Base-by-base conservation (phyloP, 2,888 invertebrate species). In the Pseudococcus viburni region DNA sequence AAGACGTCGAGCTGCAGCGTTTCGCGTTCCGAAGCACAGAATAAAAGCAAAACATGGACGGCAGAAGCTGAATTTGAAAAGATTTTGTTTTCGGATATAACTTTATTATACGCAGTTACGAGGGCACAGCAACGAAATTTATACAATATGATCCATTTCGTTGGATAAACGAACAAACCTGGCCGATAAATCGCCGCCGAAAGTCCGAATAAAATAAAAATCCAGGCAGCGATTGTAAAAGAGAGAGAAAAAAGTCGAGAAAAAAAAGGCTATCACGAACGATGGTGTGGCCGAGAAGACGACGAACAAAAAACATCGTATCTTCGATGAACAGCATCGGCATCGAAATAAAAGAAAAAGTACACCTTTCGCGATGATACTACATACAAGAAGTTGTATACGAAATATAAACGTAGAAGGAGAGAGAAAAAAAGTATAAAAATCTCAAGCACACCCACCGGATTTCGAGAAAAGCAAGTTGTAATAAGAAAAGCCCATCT, bases 401-500 rank as follows among this genome's bases (percentile, higher is more conserved):
- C n/a, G n/a, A n/a, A n/a, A n/a, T n/a, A 11, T 22, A 22, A 64
- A 64, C 64, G 22, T 6, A 9, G 0, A 26, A 68, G 26, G 68
- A 68, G 12, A 5, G 4, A 26, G 0, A 26, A 68, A 68, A 68
- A 22, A 12, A 68, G 68, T 26, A 68, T 68, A 68, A 68, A 68
- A 68, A 68, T 68, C 68, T 68, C 68, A 68, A 68, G 68, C 68
- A 68, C 68, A 68, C 68, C 68, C 68, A 68, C 68, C 68, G 68
- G 68, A 68, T 68, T 68, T 68, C 68, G 68, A 68, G 55, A 55
- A 55, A 55, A 68, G 68, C 68, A 68, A 68, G 68, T 68, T 46
- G 26, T 85, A 85, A 85, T 55, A 51, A 85, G 85, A 85, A 85
- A 85, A 85, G 55, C 55, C 55, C 26, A 85, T 55, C 55, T 39